Evolutionary conservation across 1,140 invertebrate genomes (phyloP).

Genomic region (Cheumatopsyche charites): DNA sequence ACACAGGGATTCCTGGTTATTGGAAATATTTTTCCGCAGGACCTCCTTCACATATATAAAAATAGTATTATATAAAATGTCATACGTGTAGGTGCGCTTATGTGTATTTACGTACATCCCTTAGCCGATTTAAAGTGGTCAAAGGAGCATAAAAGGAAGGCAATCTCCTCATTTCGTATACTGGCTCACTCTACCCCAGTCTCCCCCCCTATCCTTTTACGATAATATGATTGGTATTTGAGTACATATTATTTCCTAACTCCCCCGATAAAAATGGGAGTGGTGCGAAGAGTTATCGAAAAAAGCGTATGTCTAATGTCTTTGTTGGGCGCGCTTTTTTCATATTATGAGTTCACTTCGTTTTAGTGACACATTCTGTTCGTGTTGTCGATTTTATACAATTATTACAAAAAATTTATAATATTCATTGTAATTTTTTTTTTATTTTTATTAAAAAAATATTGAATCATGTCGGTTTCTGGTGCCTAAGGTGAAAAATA

Average conservation of each 20-base stretch:
- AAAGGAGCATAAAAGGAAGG: conserved; percentile 47
- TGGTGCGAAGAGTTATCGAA: conserved; percentile 17
- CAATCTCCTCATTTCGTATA: conserved; percentile 47
- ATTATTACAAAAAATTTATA: background rate
- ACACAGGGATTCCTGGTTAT: conserved; percentile 29
- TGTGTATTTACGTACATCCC: conserved; percentile 4
- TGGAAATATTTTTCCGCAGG: conserved; percentile 45
- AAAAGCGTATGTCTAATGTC: background rate
- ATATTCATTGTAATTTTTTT: background rate
- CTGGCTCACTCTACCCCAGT: background rate
- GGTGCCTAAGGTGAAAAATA: background rate
- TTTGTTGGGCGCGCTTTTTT: background rate
- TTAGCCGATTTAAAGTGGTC: conserved; percentile 44
- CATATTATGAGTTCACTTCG: background rate
- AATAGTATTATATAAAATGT: no score
- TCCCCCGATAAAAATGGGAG: conserved; percentile 20
- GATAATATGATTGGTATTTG: conserved; percentile 45
- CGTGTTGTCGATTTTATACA: background rate
- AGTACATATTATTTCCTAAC: conserved; percentile 39
- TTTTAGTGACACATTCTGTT: background rate
- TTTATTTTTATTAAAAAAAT: background rate
- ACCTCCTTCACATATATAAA: background rate
- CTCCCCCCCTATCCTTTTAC: conserved; percentile 37
- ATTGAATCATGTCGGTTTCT: no score
- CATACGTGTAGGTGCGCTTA: background rate